These are phyloP conservation scores for Blennius ocellaris DNA, from an alignment of 2,113 vertebrate species.

Conservation along the genomic window DNA sequence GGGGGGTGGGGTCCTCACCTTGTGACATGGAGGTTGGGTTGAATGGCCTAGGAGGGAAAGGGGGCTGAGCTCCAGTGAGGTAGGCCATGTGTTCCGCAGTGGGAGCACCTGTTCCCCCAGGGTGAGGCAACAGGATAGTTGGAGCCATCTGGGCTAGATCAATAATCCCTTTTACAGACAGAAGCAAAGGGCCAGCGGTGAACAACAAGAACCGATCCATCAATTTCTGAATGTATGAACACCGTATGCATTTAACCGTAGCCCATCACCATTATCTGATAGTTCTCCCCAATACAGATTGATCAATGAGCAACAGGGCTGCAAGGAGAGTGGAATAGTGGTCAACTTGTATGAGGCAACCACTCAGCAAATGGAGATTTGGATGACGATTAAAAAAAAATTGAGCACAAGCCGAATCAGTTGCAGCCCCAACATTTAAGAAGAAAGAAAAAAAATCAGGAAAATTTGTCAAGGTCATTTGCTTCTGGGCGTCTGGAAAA, in stretches of 20 bases:
- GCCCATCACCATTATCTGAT: constrained; percentile 62
- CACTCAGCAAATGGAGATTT: constrained; percentile 67
- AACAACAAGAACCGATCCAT: constrained; percentile 81
- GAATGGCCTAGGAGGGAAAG: constrained; percentile 95
- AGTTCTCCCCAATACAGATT: constrained; percentile 68
- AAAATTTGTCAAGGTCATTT: constrained; percentile 82
- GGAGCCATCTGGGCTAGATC: constrained; percentile 99
- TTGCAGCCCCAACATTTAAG: constrained; percentile 63
- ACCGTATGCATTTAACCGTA: constrained; percentile 67
- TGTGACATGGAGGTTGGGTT: constrained; percentile 95
- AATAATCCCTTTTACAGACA: constrained; percentile 95
- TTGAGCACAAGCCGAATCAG: constrained; percentile 57
- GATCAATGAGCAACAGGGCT: constrained; percentile 64
- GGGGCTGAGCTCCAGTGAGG: constrained; percentile 94
- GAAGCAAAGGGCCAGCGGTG: constrained; percentile 85
- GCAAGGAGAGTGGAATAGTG: constrained; percentile 63
- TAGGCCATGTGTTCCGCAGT: constrained; percentile 98
- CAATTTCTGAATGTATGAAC: constrained; percentile 67
- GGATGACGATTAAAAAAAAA: constrained; percentile 43
- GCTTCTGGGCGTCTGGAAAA: constrained; percentile 88
- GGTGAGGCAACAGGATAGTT: constrained; percentile 98
- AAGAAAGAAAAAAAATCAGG: constrained; percentile 63
- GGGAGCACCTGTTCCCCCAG: constrained; percentile 94
- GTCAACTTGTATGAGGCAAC: constrained; percentile 69
- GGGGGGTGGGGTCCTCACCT: constrained; percentile 85